Percentiles rank a stretch among this genome's conserved stretches.
Conservation (phyloP, 2,113 vertebrate species). For the Elachura formosa region DNA sequence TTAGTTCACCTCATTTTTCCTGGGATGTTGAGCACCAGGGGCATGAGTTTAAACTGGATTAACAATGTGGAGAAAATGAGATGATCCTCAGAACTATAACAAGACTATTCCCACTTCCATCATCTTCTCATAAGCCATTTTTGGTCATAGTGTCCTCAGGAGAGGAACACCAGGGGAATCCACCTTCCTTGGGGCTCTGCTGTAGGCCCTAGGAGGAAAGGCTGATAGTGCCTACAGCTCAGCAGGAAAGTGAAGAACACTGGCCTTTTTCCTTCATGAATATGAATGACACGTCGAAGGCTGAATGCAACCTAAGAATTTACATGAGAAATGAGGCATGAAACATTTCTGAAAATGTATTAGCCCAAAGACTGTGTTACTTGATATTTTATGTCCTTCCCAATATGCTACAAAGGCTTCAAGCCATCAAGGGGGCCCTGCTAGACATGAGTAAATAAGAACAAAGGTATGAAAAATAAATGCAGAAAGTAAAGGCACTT, state of each 20-base stretch:
- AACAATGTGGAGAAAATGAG: background rate
- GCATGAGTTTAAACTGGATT: background rate
- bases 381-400: slow-evolving; percentile 66
- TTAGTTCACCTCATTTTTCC: background rate
- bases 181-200: background rate
- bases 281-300: slow-evolving; percentile 70
- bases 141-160: background rate
- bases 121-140: background rate
- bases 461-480: slow-evolving; percentile 54
- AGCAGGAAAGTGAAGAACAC: slow-evolving; percentile 53
- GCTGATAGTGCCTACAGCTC: slow-evolving; percentile 29
- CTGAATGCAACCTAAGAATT: slow-evolving; percentile 73
- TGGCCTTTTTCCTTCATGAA: slow-evolving; percentile 65
- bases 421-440: slow-evolving; percentile 35
- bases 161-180: background rate
- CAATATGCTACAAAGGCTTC: slow-evolving; percentile 61
- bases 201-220: background rate
- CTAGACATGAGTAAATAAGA: slow-evolving; percentile 55
- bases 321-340: slow-evolving; percentile 75
- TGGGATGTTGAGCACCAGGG: background rate
- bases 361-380: slow-evolving; percentile 64
- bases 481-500: slow-evolving; percentile 10
- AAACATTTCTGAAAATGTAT: slow-evolving; percentile 73
- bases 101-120: background rate
- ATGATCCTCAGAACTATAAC: background rate